A percentile compares a stretch with the other conserved stretches of the same genome.
These are phyloP conservation scores for Nemotelus nigrinus DNA, from an alignment of 2,888 invertebrate genomes.

Conservation along the genomic window DNA sequence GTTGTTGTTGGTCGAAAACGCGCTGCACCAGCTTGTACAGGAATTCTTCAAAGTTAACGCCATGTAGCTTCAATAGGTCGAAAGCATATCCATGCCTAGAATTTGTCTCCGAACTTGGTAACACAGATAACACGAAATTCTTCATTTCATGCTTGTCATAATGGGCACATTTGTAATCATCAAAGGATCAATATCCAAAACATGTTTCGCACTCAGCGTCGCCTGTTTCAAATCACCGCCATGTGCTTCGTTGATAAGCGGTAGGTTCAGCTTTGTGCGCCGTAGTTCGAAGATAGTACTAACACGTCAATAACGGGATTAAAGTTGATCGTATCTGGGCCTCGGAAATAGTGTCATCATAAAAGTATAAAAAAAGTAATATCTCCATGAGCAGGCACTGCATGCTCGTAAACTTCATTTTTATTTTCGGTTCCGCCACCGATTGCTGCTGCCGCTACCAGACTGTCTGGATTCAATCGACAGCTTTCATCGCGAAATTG, in stretches of 20 bases:
- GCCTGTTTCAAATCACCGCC: conserved; percentile 74
- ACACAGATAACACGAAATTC: not conserved
- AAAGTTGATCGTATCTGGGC: conserved; percentile 85
- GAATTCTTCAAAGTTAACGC: conserved; percentile 70
- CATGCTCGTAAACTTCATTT: conserved; percentile 82
- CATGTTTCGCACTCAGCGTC: conserved; percentile 75
- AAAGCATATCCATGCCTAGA: conserved; percentile 75
- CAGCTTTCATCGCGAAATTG: conserved; percentile 66
- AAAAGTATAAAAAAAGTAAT: conserved; percentile 82
- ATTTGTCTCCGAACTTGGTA: conserved; percentile 66
- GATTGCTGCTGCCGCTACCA: conserved; percentile 52
- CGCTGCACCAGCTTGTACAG: conserved; percentile 73
- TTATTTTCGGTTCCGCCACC: conserved; percentile 54
- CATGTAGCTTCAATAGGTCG: conserved; percentile 71
- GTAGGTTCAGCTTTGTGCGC: no score
- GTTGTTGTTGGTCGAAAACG: conserved; percentile 69
- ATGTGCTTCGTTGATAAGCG: conserved; percentile 65
- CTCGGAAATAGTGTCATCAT: conserved; percentile 79
- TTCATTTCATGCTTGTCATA: no score
- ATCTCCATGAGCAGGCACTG: conserved; percentile 83
- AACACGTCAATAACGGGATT: conserved; percentile 65
- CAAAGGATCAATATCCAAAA: conserved; percentile 79
- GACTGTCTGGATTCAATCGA: conserved; percentile 53
- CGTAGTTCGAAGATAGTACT: no score
- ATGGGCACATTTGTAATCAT: conserved; percentile 65